Evolutionary conservation across 2,797 vertebrate species (phyloP), one percentile per base, ranked within the genome.

Genomic region (Decapterus maruadsi): DNA sequence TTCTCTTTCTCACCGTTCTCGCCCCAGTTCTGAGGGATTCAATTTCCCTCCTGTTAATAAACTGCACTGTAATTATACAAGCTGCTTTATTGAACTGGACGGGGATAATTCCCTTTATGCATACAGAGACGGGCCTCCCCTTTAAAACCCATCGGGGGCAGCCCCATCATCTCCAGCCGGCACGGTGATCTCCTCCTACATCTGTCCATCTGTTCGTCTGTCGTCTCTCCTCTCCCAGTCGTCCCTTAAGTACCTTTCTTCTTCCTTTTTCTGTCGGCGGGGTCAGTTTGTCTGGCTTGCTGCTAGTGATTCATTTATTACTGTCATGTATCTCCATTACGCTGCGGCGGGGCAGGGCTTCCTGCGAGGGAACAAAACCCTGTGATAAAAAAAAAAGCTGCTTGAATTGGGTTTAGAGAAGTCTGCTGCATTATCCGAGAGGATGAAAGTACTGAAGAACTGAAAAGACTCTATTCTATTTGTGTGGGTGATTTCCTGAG

Each of bases 11-110:
- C 58, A 2, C 72, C 42, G 1, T 68, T 69, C 84, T 74, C 31
- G 0, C 55, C 48, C 38, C 6, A 13, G 62, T 88, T 85, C 80
- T 75, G 50, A 82, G 79, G 81, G 80, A 87, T 86, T 85, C 80
- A 86, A 86, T 88, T 84, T 84, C 82, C 76, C 83, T 65, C 42
- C 58, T 78, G 89, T 84, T 76, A 68, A 75, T 87, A 90, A 91
- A 89, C 85, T 64, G 79, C 73, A 58, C 75, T 74, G 62, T 90
- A 85, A 90, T 89, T 89, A 89, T 71, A 83, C 84, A 76, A 76
- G 81, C 77, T 34, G 72, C 68, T 87, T 81, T 84, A 86, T 78
- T 83, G 81, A 85, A 85, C 80, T 59, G 77, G 83, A 83, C 20
- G 4, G 45, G 72, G 74, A 70, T 74, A 59, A 86, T 80, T 89